Percentiles rank a stretch among this genome's conserved stretches.
Evolutionary conservation across 1,140 invertebrate genomes (phyloP).

Genomic region (Penaeus indicus): DNA sequence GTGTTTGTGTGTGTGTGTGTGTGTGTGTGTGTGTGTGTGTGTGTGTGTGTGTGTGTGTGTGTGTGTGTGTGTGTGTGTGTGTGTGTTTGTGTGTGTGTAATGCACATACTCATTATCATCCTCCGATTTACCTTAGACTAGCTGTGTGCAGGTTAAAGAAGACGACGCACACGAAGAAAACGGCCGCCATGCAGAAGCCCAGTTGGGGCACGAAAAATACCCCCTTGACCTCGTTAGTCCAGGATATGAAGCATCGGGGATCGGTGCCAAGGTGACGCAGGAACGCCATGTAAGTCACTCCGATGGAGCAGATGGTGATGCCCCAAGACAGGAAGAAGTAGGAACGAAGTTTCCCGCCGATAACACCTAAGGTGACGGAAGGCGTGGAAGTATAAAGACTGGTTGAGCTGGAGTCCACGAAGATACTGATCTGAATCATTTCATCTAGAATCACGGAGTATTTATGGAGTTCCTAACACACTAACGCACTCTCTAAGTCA

Average conservation of each 20-base stretch:
- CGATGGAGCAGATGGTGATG: conserved; percentile 52
- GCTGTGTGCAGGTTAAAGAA: conserved; percentile 59
- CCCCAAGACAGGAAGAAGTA: conserved; percentile 68
- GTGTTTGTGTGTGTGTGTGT: no score
- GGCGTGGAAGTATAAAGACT: not conserved
- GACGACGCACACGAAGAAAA: conserved; percentile 61
- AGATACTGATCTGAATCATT: not conserved
- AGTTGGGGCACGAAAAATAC: conserved; percentile 56
- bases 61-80: no score
- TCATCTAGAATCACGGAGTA: no score
- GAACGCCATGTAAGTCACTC: conserved; percentile 46
- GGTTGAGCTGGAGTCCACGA: not conserved
- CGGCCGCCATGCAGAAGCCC: conserved; percentile 34
- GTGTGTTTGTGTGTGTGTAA: not conserved
- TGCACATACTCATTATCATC: not conserved
- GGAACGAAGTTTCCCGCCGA: conserved; percentile 67
- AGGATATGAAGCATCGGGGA: conserved; percentile 65
- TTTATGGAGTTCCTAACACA: not conserved
- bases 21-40: no score
- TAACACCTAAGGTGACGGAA: conserved; percentile 64
- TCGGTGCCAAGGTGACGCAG: conserved; percentile 62
- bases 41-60: no score
- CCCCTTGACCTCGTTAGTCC: conserved; percentile 46
- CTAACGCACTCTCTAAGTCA: not conserved
- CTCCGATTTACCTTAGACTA: conserved; percentile 39